Evolutionary conservation across 2,113 vertebrate species (phyloP).

Genomic region (Pteropus alecto): DNA sequence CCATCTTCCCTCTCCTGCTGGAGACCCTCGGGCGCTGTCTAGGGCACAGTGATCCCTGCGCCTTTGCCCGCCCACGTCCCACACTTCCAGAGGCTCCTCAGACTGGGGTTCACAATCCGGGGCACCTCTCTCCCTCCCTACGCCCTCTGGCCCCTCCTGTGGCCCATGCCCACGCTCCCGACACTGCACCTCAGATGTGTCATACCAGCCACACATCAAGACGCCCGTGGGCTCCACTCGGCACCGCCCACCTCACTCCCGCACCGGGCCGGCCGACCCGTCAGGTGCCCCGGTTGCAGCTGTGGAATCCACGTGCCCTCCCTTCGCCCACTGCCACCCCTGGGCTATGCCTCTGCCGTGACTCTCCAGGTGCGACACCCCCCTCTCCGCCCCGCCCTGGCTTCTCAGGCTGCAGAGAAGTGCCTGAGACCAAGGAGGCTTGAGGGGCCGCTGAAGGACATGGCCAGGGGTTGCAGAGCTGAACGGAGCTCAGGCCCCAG

Average conservation of each 20-base stretch:
- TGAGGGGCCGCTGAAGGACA: too few species aligned
- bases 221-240: rapidly evolving
- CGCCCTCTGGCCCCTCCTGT: not conserved
- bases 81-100: not conserved
- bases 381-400: rapidly evolving
- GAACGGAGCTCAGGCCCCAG: rapidly evolving
- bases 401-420: not conserved
- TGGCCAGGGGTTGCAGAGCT: rapidly evolving
- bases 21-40: not conserved
- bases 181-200: rapidly evolving
- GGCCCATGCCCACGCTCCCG: too few species aligned
- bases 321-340: too few species aligned
- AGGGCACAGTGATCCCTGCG: rapidly evolving
- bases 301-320: not conserved
- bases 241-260: not conserved
- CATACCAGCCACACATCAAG: too few species aligned
- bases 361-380: rapidly evolving
- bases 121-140: not conserved
- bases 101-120: rapidly evolving
- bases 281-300: too few species aligned
- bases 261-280: too few species aligned
- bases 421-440: too few species aligned
- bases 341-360: rapidly evolving
- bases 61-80: rapidly evolving
- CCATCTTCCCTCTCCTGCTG: rapidly evolving